Evolutionary conservation across 2,113 vertebrate species (phyloP).

Genomic region (Salvelinus namaycush): DNA sequence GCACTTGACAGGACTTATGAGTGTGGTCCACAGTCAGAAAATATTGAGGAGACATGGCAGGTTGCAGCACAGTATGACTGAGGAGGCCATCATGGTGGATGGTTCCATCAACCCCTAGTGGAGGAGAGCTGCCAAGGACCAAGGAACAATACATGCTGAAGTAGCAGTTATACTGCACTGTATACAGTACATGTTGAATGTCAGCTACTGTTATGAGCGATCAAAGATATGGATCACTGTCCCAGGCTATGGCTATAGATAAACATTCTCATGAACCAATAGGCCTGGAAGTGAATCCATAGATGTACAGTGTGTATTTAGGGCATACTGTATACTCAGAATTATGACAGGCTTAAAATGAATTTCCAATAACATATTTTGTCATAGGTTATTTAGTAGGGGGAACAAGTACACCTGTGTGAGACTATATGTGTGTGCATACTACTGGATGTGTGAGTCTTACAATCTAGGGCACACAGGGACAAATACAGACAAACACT

Average conservation of each 20-base stretch:
- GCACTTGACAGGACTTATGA: no score
- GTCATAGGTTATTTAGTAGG: not conserved
- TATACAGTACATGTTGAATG: not conserved
- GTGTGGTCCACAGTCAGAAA: no score
- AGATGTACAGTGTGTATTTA: not conserved
- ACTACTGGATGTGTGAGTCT: no score
- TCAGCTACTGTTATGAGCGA: not conserved
- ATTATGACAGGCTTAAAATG: not conserved
- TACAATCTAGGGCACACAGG: no score
- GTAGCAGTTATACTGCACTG: not conserved
- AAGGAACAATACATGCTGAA: not conserved
- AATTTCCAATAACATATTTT: not conserved
- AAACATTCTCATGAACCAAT: not conserved
- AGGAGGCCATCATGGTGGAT: not conserved
- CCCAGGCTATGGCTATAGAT: not conserved
- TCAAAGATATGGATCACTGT: not conserved
- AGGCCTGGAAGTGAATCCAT: not conserved
- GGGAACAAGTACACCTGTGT: not conserved
- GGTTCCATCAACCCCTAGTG: not conserved
- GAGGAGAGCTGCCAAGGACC: not conserved
- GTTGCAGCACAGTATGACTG: not conserved
- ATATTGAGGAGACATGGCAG: no score
- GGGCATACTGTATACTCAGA: not conserved
- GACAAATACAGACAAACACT: no score
- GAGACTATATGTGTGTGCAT: not conserved